Evolutionary conservation across 2,797 vertebrate genomes (phyloP).

Genomic region (Premnoplex brunnescens): DNA sequence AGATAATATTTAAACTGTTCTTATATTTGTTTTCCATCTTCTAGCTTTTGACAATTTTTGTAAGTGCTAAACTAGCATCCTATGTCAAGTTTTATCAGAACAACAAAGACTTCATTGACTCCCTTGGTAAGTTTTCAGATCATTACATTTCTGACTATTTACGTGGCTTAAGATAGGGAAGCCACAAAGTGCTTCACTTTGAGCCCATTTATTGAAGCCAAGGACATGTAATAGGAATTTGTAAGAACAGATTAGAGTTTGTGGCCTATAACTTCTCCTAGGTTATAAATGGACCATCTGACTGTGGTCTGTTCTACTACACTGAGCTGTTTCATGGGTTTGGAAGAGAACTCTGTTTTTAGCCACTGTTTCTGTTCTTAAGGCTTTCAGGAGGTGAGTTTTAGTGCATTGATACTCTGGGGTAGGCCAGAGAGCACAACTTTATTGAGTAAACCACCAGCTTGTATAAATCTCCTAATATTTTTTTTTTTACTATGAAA

Average conservation of each 20-base stretch:
- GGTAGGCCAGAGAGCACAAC: not conserved
- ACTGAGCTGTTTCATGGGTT: not conserved
- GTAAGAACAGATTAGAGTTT: not conserved
- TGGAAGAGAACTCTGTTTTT: not conserved
- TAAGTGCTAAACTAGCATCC: conserved; percentile 91
- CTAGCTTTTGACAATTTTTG: conserved; percentile 97
- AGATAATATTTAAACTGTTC: not conserved
- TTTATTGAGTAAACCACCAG: not conserved
- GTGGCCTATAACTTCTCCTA: not conserved
- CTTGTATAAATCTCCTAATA: not conserved
- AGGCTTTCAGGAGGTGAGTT: not conserved
- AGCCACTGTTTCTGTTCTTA: not conserved
- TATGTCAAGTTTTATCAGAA: conserved; percentile 98
- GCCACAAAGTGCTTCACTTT: not conserved
- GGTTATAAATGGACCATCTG: not conserved
- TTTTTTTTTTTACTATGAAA: not conserved
- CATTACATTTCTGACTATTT: not conserved
- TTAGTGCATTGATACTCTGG: not conserved
- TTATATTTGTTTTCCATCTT: conserved; percentile 37
- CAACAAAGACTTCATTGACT: conserved; percentile 99
- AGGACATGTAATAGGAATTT: not conserved
- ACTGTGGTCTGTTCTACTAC: not conserved
- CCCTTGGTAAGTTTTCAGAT: conserved; percentile 88
- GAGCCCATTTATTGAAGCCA: not conserved
- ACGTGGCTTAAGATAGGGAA: fast-evolving